phyloP scores from a whole-genome alignment of 2,888 invertebrate genomes.

The Cryptocheilus praepositus region DNA sequence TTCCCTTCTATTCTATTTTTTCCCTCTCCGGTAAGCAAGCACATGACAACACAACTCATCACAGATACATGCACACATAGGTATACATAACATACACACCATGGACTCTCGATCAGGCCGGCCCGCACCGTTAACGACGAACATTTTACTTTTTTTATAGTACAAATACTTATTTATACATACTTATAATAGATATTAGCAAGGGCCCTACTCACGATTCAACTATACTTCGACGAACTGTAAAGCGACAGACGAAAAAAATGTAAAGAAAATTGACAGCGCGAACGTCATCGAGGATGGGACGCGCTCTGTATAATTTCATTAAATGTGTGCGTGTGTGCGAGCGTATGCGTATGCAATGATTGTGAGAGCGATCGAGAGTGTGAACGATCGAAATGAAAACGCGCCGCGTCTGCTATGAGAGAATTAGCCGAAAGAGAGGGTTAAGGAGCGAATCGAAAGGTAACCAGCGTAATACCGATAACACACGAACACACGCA shows the following conservation, averaged over 20 bases:
- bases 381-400: too few species aligned
- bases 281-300: slow-evolving; percentile 14
- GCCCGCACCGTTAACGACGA: slow-evolving; percentile 41
- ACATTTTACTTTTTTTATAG: slow-evolving; percentile 72
- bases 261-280: slow-evolving; percentile 30
- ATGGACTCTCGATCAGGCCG: slow-evolving; percentile 43
- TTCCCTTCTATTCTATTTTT: slow-evolving; percentile 5
- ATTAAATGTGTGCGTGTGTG: slow-evolving; percentile 31
- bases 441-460: neutral
- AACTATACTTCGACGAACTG: slow-evolving; percentile 62
- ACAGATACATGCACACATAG: neutral
- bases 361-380: too few species aligned
- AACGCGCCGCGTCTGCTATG: slow-evolving; percentile 3
- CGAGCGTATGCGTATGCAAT: slow-evolving; percentile 14
- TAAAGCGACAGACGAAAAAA: slow-evolving; percentile 19
- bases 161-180: slow-evolving; percentile 71
- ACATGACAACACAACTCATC: too few species aligned
- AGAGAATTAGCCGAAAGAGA: neutral
- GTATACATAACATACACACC: slow-evolving; percentile 7
- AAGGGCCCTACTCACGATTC: slow-evolving; percentile 73
- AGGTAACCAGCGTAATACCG: neutral
- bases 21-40: too few species aligned
- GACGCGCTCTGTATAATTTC: slow-evolving; percentile 41
- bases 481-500: slow-evolving; percentile 32
- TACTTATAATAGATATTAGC: slow-evolving; percentile 66